These are phyloP conservation scores for Lithosia quadra DNA, from an alignment of 2,888 invertebrate genomes.

Conservation along the genomic window DNA sequence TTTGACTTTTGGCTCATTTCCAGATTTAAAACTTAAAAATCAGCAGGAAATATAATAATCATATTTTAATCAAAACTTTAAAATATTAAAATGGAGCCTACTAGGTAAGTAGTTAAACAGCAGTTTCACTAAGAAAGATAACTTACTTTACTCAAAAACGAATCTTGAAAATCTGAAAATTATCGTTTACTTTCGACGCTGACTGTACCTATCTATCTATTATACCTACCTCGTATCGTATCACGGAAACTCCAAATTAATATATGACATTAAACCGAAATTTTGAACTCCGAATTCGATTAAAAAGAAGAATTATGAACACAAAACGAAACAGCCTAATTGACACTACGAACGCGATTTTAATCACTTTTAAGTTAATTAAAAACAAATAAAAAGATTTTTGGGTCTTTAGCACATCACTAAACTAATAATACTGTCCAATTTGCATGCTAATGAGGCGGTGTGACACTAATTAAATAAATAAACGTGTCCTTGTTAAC, in stretches of 20 bases:
- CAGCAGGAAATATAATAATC: too few relatives aligned
- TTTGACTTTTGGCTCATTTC: too few relatives aligned
- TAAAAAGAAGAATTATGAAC: background rate
- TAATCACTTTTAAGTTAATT: background rate
- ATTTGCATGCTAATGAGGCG: constrained; percentile 10
- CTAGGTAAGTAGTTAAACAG: too few relatives aligned
- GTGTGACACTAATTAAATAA: constrained; percentile 24
- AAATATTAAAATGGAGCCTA: too few relatives aligned
- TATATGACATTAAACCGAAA: background rate
- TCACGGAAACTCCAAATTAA: background rate
- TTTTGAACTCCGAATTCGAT: background rate
- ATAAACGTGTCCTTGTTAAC: constrained; percentile 9
- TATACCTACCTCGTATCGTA: too few relatives aligned
- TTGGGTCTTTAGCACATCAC: background rate
- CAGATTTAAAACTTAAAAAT: too few relatives aligned
- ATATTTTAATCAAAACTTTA: too few relatives aligned
- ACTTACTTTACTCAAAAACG: too few relatives aligned
- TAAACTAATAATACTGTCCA: constrained; percentile 13
- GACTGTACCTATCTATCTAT: too few relatives aligned
- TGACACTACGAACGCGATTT: background rate
- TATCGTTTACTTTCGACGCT: too few relatives aligned
- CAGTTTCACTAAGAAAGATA: too few relatives aligned
- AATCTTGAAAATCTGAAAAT: too few relatives aligned
- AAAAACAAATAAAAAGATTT: constrained; percentile 11
- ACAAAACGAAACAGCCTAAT: background rate